Percentiles rank a stretch among this genome's conserved stretches.
phyloP scores from a whole-genome alignment of 1,140 invertebrate species.

The Drosophila chauvacae region DNA sequence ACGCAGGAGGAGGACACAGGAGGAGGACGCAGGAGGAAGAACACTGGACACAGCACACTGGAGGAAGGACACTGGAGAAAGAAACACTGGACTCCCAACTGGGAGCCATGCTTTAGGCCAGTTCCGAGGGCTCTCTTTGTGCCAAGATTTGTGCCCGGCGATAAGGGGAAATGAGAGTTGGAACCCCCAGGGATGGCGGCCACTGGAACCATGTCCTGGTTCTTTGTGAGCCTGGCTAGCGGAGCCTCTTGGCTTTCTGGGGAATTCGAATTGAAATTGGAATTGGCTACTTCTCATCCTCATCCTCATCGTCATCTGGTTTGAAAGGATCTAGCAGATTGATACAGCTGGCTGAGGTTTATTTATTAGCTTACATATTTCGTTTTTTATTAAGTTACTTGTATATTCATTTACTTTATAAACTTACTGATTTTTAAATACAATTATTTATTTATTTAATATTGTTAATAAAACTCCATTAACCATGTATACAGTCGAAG shows the following conservation, averaged over 20 bases:
- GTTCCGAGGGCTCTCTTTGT: constrained; percentile 30
- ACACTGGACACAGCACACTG: neutral
- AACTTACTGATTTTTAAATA: neutral
- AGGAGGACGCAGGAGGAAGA: neutral
- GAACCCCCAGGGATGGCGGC: neutral
- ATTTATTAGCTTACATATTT: neutral
- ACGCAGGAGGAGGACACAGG: neutral
- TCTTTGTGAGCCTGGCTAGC: constrained; percentile 11
- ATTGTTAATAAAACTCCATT: too few species aligned
- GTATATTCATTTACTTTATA: neutral
- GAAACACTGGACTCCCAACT: constrained; percentile 1
- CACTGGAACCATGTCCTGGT: neutral
- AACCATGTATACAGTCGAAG: too few species aligned
- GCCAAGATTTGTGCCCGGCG: constrained; percentile 46
- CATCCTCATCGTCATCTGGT: neutral
- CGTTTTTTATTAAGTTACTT: neutral
- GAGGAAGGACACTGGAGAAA: neutral
- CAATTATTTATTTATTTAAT: too few species aligned
- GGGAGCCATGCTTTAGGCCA: constrained; percentile 61
- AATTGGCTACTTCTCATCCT: neutral
- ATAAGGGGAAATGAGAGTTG: constrained; percentile 44
- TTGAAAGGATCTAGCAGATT: neutral
- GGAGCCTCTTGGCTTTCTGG: neutral
- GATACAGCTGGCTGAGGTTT: neutral
- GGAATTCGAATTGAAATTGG: neutral